Conservation (phyloP, 2,888 invertebrate species). For the Beris chalybata region DNA sequence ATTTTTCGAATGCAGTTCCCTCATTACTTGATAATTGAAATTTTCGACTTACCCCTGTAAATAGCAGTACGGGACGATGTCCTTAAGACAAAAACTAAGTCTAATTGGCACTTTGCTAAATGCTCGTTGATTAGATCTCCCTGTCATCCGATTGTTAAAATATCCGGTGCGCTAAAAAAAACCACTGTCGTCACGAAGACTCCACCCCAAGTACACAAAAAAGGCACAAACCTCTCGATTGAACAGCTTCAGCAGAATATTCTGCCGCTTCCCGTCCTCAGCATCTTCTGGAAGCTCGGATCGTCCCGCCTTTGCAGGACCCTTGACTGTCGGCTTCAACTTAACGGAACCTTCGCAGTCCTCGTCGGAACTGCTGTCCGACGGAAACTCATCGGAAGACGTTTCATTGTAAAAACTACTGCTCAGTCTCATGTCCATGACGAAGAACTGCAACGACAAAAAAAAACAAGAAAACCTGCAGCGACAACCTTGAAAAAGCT, state of each 20-base stretch:
- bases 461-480: not conserved
- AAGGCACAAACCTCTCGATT: slow-evolving; percentile 62
- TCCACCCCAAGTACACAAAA: not conserved
- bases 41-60: slow-evolving; percentile 50
- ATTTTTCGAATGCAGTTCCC: too few species aligned
- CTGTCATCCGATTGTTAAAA: slow-evolving; percentile 56
- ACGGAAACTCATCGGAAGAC: slow-evolving; percentile 44
- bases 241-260: slow-evolving; percentile 60
- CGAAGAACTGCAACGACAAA: not conserved
- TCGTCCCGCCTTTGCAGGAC: not conserved
- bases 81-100: slow-evolving; percentile 64
- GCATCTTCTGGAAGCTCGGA: slow-evolving; percentile 10
- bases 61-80: slow-evolving; percentile 62
- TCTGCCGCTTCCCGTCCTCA: slow-evolving; percentile 43
- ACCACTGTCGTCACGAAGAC: not conserved
- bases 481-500: too few species aligned
- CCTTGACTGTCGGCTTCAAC: not conserved
- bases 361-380: slow-evolving; percentile 48
- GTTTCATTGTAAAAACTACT: slow-evolving; percentile 42
- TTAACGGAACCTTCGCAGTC: slow-evolving; percentile 40
- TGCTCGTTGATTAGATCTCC: slow-evolving; percentile 57
- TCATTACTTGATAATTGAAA: too few species aligned
- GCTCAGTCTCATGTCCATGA: slow-evolving; percentile 39
- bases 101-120: slow-evolving; percentile 62
- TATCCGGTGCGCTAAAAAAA: slow-evolving; percentile 11